Evolutionary conservation across 2,797 vertebrate genomes (phyloP).

Genomic region (Vireo griseus): DNA sequence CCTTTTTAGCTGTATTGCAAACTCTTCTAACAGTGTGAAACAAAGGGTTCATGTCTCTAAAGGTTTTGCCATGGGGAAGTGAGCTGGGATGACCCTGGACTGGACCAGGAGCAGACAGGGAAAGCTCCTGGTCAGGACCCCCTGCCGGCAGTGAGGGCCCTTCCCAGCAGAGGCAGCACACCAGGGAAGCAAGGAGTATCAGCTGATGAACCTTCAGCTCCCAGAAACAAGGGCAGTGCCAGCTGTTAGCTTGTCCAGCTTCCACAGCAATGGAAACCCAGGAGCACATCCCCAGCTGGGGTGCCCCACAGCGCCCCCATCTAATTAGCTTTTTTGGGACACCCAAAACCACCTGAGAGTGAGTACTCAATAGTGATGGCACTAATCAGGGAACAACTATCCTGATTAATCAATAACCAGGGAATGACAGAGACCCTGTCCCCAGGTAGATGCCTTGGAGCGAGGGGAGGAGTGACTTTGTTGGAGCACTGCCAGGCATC

Average conservation of each 20-base stretch:
- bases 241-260: background rate
- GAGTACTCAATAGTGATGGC: background rate
- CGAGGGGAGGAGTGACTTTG: background rate
- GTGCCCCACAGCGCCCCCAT: background rate
- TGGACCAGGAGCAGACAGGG: background rate
- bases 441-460: background rate
- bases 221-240: background rate
- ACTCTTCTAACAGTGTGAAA: background rate
- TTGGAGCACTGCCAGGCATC: background rate
- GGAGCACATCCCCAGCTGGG: background rate
- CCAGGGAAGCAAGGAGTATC: background rate
- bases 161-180: fast-evolving
- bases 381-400: background rate
- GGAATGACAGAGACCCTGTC: background rate
- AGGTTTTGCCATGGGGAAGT: background rate
- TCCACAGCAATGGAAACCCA: background rate
- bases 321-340: background rate
- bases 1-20: background rate
- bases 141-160: background rate
- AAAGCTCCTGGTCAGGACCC: background rate
- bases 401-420: background rate
- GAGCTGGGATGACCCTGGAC: background rate
- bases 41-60: background rate
- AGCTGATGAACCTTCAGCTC: fast-evolving
- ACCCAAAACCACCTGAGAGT: background rate